Base-by-base conservation (phyloP, 2,113 vertebrate species). In the Bos javanicus region DNA sequence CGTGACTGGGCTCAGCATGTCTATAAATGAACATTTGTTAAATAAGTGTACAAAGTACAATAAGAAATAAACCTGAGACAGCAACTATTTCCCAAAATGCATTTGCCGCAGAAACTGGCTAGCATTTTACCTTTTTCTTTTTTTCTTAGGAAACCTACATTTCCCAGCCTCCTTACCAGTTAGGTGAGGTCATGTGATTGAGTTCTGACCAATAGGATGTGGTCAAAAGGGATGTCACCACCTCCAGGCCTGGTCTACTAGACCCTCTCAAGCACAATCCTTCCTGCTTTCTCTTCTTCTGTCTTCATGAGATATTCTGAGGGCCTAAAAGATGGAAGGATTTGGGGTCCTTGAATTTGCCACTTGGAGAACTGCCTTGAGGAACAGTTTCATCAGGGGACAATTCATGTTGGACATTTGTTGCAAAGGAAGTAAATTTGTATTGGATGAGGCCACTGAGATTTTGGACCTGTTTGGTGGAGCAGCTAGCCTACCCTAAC, bases 1-100 rank as follows among this genome's bases (percentile, higher is more conserved):
- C 0, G 0, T 23, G 13, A 54, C 39, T 3, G 54, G 57, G 46
- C 26, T 91, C 36, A 17, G 30, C 16, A 10, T 17, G 8, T 16
- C 3, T 13, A 36, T 30, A 54, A 86, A 39, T 13, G 26, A 62
- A 76, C 36, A 17, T 52, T 33, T 26, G 15, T 39, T 57, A 21
- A 89, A 46, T 54, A 85, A 50, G 15, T 12, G 39, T 11, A 46
- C 50, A 11, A 19, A 50, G 43, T 30, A 52, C 43, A 30, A 26
- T 8, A 81, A 60, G 59, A 46, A 64, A 48, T 17, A 54, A 19
- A 12, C 6, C 39, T 26, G 4, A 23, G 26, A 67, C 10, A 86
- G 43, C 10, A 23, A 8, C 56, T 56, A 6, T 64, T 84, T 21
- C n/a, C 14, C 56, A 60, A 11, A 28, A 85, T 15, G 43, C 23